These are phyloP conservation scores for Crocallis elinguaria DNA, from an alignment of 2,888 invertebrate genomes.

Conservation along the genomic window DNA sequence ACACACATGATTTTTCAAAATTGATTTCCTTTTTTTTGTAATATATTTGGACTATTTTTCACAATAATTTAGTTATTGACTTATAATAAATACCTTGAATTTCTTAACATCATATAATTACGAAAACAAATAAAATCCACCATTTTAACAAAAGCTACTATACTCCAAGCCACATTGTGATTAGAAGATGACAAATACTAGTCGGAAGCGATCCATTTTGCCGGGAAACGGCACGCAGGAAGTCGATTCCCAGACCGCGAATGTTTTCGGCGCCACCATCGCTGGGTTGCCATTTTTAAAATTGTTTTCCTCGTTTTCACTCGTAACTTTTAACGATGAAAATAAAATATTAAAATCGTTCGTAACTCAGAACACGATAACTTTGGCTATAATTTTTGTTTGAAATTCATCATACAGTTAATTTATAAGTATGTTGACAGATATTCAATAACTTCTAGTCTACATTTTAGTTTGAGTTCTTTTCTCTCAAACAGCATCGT, in stretches of 20 bases:
- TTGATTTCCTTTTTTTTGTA: too few species aligned
- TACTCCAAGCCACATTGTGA: slow-evolving; percentile 54
- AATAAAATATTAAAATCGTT: slow-evolving; percentile 25
- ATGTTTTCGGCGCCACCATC: slow-evolving; percentile 75
- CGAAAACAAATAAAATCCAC: not conserved
- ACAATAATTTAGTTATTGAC: too few species aligned
- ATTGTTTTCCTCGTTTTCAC: slow-evolving; percentile 36
- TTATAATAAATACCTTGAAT: too few species aligned
- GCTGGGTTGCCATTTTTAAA: slow-evolving; percentile 41
- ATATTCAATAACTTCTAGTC: too few species aligned
- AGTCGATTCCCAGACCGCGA: slow-evolving; percentile 82
- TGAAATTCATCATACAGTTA: not conserved
- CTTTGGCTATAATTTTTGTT: slow-evolving; percentile 7
- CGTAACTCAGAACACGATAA: slow-evolving; percentile 11
- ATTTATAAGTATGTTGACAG: not conserved
- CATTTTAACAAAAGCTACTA: slow-evolving; percentile 23
- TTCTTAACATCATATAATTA: too few species aligned
- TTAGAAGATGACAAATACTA: slow-evolving; percentile 80
- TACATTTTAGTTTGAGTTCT: not conserved
- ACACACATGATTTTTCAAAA: too few species aligned
- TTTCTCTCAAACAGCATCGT: slow-evolving; percentile 33
- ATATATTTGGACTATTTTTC: too few species aligned
- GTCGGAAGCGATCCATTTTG: slow-evolving; percentile 84
- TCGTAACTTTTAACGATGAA: slow-evolving; percentile 27
- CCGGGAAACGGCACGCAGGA: slow-evolving; percentile 81